Percentiles rank a stretch among this genome's conserved stretches.
phyloP scores from a whole-genome alignment of 1,140 invertebrate species.

The Asobara japonica region DNA sequence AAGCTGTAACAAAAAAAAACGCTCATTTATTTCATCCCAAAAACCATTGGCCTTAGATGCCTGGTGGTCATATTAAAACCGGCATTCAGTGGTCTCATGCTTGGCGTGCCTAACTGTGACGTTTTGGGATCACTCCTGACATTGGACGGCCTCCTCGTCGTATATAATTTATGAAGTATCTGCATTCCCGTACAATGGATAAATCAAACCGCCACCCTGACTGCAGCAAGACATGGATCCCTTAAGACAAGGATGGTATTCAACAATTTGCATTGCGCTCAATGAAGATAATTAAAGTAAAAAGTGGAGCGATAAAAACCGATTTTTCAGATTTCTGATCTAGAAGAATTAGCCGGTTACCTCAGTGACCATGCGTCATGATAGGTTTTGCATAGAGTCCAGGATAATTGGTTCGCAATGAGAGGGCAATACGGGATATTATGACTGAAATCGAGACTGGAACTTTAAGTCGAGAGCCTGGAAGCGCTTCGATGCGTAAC shows the following conservation, averaged over 20 bases:
- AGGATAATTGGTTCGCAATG: too few relatives aligned
- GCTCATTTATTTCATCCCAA: too few relatives aligned
- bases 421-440: too few relatives aligned
- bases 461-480: too few relatives aligned
- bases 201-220: constrained; percentile 63
- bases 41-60: not conserved
- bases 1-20: too few relatives aligned
- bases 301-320: not conserved
- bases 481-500: too few relatives aligned
- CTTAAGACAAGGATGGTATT: constrained; percentile 5
- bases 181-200: constrained; percentile 59
- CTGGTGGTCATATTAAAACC: constrained; percentile 18
- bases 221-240: not conserved
- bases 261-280: constrained; percentile 11
- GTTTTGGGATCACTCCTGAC: constrained; percentile 54
- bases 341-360: not conserved
- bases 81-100: constrained; percentile 57
- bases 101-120: constrained; percentile 56
- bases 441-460: too few relatives aligned
- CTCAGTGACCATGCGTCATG: not conserved
- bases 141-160: constrained; percentile 47
- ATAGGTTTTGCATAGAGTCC: too few relatives aligned
- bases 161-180: constrained; percentile 67
- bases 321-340: not conserved
- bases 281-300: not conserved